Base-by-base conservation (phyloP, 2,797 vertebrate species). In the Dicrostonyx torquatus region DNA sequence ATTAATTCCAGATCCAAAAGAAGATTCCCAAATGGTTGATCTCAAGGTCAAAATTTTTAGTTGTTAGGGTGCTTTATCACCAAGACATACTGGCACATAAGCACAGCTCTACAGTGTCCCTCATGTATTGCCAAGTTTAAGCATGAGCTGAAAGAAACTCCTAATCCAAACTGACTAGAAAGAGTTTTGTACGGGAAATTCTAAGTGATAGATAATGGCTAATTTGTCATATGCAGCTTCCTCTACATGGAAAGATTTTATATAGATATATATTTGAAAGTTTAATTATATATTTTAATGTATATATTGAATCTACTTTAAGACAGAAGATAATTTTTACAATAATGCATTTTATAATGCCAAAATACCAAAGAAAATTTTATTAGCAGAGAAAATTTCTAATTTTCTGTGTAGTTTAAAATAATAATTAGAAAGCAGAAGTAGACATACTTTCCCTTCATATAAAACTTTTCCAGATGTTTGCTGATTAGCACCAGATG, bases 401-500 rank as follows among this genome's bases (percentile, higher is more conserved):
- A 77, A 91, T 80, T 68, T 95, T 62, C 29, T 31, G 53, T 88
- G 68, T 85, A 66, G 66, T 72, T 90, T 95, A 84, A 66, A 53
- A 87, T 66, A 78, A 85, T 60, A 45, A 78, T 94, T 48, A 95
- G 10, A 97, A 92, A 95, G 55, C n/a, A 92, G 48, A 95, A 95
- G 22, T 62, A 40, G 64, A 90, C 97, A 97, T 98, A 99, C 99
- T 99, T 99, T 99, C 97, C 99, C 99, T 98, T 99, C 99, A 96
- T 99, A 99, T 97, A 99, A 98, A 94, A 99, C 99, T 93, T 97
- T 99, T 97, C 99, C 99, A 96, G 99, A 99, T 3, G 98, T 99
- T 98, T 99, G 99, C 77, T 99, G 99, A 91, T 99, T 99, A 89
- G 98, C 98, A 97, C 98, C 98, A 85, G 99, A 99, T 89, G 99